A percentile compares a stretch with the other conserved stretches of the same genome.
Evolutionary conservation across 2,113 vertebrate species (phyloP).

Genomic region (Myocastor coypus): DNA sequence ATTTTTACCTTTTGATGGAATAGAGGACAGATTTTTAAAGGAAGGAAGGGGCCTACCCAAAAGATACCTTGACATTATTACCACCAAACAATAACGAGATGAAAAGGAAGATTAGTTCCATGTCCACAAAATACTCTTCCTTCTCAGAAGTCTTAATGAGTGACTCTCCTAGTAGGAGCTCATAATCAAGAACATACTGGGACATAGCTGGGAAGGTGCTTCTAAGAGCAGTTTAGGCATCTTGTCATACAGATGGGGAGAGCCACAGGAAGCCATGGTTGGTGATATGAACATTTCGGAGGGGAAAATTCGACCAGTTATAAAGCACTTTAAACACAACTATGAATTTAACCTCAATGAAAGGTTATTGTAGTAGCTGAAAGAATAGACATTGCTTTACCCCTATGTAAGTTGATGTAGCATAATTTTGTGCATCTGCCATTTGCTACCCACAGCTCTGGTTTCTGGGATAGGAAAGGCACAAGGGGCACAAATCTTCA

Average conservation of each 20-base stretch:
- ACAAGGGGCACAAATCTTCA: not conserved
- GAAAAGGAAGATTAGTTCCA: conserved; percentile 16
- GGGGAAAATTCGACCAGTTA: not conserved
- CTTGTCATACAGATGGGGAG: not conserved
- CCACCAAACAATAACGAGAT: not conserved
- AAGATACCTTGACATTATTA: not conserved
- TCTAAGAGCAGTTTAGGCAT: not conserved
- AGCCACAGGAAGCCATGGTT: not conserved
- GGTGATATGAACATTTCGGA: not conserved
- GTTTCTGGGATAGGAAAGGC: not conserved
- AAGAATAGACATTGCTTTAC: not conserved
- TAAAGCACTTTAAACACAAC: not conserved
- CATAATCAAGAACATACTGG: not conserved
- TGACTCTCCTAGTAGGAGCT: not conserved
- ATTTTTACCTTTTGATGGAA: not conserved
- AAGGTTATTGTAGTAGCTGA: not conserved
- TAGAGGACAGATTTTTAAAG: not conserved
- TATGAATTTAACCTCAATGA: not conserved
- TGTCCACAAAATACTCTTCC: conserved; percentile 28
- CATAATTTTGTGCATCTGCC: not conserved
- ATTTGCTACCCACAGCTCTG: not conserved
- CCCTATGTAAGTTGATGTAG: not conserved
- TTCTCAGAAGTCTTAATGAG: conserved; percentile 27
- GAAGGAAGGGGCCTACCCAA: not conserved
- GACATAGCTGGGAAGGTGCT: not conserved